A percentile compares a stretch with the other conserved stretches of the same genome.
Evolutionary conservation across 2,113 vertebrate species (phyloP).

Genomic region (Dolichallabes microphthalmus): DNA sequence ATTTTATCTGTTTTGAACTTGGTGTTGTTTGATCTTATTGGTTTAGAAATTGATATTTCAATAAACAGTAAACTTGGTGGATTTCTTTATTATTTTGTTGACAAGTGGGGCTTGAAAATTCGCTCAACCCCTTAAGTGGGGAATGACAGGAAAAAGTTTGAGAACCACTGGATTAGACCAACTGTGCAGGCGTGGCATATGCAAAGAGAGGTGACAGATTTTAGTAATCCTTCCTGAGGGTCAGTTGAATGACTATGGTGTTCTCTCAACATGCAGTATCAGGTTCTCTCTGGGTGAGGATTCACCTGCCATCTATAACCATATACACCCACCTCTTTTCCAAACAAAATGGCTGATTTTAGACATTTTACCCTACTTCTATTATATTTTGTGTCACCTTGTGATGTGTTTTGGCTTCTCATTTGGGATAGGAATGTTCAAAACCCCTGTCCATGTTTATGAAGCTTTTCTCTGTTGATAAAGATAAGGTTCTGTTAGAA

Average conservation of each 20-base stretch:
- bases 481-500: neutral
- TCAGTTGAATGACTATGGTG: constrained; percentile 27
- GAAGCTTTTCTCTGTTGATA: neutral
- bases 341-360: constrained; percentile 11
- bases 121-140: too few relatives aligned
- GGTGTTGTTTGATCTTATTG: too few relatives aligned
- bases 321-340: neutral
- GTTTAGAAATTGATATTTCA: too few relatives aligned
- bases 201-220: constrained; percentile 52
- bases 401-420: constrained; percentile 26
- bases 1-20: too few relatives aligned
- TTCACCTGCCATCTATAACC: neutral
- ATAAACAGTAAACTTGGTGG: too few relatives aligned
- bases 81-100: too few relatives aligned
- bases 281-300: constrained; percentile 19
- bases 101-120: too few relatives aligned
- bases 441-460: neutral
- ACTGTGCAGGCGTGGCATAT: constrained; percentile 62
- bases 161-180: too few relatives aligned
- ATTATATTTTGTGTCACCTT: neutral
- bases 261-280: constrained; percentile 55
- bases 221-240: constrained; percentile 57
- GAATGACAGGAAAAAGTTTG: too few relatives aligned
- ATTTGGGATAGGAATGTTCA: constrained; percentile 24
- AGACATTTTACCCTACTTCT: neutral